Conservation (phyloP, 2,113 vertebrate genomes). For the Erythrocercus mccallii region DNA sequence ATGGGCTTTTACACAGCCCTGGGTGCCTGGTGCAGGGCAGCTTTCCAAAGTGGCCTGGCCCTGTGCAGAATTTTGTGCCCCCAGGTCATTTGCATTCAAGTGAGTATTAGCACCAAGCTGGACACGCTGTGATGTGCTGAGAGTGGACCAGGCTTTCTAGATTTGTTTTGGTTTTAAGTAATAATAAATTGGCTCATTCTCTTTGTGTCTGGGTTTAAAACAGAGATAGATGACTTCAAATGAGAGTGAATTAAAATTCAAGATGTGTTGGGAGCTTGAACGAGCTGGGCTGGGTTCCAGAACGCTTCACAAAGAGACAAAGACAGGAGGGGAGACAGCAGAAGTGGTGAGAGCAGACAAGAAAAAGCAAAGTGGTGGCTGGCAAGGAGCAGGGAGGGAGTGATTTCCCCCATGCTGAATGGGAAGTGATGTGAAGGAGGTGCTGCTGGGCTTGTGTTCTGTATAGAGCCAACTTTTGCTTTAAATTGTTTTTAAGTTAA, state of each 20-base stretch:
- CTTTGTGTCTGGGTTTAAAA: not conserved
- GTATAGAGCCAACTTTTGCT: not conserved
- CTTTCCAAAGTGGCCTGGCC: not conserved
- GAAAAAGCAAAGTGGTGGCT: not conserved
- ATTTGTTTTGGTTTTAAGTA: not conserved
- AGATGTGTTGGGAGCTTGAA: constrained; percentile 4
- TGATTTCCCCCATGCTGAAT: not conserved
- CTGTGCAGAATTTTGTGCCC: not conserved
- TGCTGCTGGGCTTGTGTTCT: not conserved
- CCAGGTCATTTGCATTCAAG: not conserved
- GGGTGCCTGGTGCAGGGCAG: not conserved
- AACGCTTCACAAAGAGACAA: not conserved
- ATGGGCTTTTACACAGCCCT: not conserved
- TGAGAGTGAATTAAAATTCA: constrained; percentile 37
- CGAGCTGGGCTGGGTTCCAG: constrained; percentile 40
- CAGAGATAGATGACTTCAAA: constrained; percentile 15
- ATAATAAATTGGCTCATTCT: not conserved
- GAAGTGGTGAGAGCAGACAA: not conserved
- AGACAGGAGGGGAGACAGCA: not conserved
- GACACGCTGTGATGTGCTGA: not conserved
- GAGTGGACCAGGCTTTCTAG: not conserved
- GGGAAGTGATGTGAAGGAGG: not conserved
- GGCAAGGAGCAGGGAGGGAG: not conserved
- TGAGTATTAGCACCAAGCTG: not conserved
- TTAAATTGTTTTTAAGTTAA: not conserved